phyloP scores from a whole-genome alignment of 2,888 invertebrate genomes.

The Lasius fuliginosus region DNA sequence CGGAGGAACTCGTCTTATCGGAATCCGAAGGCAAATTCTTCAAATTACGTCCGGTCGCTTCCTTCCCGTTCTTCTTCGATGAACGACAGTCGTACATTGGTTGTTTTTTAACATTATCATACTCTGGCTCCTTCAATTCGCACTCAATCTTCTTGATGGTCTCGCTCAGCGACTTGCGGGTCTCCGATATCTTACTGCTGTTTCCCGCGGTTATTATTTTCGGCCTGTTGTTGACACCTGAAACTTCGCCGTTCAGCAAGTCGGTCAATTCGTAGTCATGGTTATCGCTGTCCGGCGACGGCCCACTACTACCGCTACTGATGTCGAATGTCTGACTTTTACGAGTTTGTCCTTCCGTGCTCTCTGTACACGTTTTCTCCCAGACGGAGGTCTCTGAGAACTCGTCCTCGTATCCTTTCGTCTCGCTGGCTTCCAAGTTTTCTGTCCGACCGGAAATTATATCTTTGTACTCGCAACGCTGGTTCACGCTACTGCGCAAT shows the following conservation, averaged over 20 bases:
- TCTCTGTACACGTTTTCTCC: conserved; percentile 83
- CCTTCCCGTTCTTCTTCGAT: conserved; percentile 82
- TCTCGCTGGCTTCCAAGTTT: conserved; percentile 58
- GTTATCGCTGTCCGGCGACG: conserved; percentile 82
- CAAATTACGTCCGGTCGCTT: conserved; percentile 83
- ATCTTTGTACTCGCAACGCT: conserved; percentile 79
- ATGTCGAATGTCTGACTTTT: conserved; percentile 85
- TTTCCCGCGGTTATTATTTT: conserved; percentile 66
- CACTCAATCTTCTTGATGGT: conserved; percentile 83
- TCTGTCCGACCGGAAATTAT: conserved; percentile 61
- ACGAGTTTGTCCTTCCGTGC: conserved; percentile 81
- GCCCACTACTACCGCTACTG: conserved; percentile 83
- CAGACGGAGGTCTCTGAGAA: conserved; percentile 82
- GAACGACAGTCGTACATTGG: conserved; percentile 65
- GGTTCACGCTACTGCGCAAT: conserved; percentile 72
- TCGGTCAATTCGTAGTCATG: conserved; percentile 81
- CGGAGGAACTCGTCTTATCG: conserved; percentile 85
- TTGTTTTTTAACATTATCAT: conserved; percentile 58
- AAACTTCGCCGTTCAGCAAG: conserved; percentile 75
- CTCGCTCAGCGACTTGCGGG: conserved; percentile 81
- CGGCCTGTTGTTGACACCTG: conserved; percentile 59
- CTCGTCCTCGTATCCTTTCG: conserved; percentile 78
- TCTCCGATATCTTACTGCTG: conserved; percentile 79
- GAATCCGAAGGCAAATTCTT: conserved; percentile 84
- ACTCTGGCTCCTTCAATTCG: conserved; percentile 79